phyloP scores from a whole-genome alignment of 1,140 invertebrate species.

The Drosophila bocki region DNA sequence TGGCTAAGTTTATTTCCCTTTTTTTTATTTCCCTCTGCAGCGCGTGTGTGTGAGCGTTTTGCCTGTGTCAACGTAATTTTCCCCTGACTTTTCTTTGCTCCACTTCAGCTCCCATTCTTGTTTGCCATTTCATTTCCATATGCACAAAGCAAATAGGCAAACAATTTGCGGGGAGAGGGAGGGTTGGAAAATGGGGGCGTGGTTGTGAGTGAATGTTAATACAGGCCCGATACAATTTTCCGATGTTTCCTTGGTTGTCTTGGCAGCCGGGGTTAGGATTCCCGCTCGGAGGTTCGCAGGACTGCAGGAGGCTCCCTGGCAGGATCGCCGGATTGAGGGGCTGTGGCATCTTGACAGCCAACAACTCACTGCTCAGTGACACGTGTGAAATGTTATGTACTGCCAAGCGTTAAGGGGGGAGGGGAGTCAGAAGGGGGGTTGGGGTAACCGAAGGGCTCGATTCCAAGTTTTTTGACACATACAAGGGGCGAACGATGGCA shows the following conservation, averaged over 20 bases:
- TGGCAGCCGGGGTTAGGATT: slow-evolving; percentile 49
- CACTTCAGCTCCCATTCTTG: slow-evolving; percentile 49
- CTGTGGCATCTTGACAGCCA: slow-evolving; percentile 61
- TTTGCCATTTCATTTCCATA: slow-evolving; percentile 82
- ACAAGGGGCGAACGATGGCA: slow-evolving; percentile 63
- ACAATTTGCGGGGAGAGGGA: slow-evolving; percentile 45
- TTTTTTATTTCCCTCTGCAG: slow-evolving; percentile 7
- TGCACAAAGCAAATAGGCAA: slow-evolving; percentile 79
- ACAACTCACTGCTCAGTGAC: slow-evolving; percentile 78
- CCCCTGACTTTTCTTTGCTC: slow-evolving; percentile 57
- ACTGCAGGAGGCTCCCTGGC: neutral
- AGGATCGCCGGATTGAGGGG: slow-evolving; percentile 15
- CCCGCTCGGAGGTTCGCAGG: slow-evolving; percentile 1
- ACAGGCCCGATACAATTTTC: slow-evolving; percentile 39
- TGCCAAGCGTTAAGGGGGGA: slow-evolving; percentile 30
- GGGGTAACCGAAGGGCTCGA: slow-evolving; percentile 1
- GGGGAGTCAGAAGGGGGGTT: too few species aligned
- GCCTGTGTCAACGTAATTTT: slow-evolving; percentile 78
- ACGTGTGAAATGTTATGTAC: slow-evolving; percentile 72
- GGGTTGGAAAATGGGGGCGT: slow-evolving; percentile 8
- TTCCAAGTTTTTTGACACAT: slow-evolving; percentile 71
- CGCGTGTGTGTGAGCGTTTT: slow-evolving; percentile 48
- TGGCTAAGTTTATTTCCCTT: slow-evolving; percentile 20
- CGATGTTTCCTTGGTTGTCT: slow-evolving; percentile 38
- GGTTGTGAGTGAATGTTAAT: slow-evolving; percentile 38